Evolutionary conservation across 2,113 vertebrate species (phyloP).

Genomic region (Benitochromis conjunctus): DNA sequence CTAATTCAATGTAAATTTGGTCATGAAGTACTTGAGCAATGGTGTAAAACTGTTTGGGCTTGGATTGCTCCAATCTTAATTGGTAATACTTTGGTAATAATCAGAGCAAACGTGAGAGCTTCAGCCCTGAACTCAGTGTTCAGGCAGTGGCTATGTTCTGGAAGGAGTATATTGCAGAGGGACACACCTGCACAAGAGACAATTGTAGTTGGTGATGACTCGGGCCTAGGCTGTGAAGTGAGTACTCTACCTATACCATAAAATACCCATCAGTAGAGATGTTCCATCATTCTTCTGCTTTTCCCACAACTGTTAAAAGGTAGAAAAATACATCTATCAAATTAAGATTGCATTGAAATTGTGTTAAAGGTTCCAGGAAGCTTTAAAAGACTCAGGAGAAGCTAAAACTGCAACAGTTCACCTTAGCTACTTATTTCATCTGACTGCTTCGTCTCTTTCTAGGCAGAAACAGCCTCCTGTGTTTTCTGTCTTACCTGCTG

Average conservation of each 20-base stretch:
- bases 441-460: conserved; percentile 2
- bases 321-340: not conserved
- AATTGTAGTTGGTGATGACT: not conserved
- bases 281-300: not conserved
- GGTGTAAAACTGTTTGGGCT: not conserved
- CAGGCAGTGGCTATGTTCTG: not conserved
- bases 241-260: not conserved
- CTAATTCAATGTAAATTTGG: not conserved
- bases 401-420: not conserved
- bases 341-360: not conserved
- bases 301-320: not conserved
- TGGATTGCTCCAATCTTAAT: not conserved
- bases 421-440: not conserved
- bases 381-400: not conserved
- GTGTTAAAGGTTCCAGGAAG: not conserved
- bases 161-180: not conserved
- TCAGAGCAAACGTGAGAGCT: not conserved
- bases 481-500: conserved; percentile 8
- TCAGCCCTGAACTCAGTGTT: not conserved
- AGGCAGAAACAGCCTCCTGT: not conserved
- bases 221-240: not conserved
- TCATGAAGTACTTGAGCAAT: not conserved
- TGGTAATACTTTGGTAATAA: not conserved
- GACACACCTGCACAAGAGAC: not conserved
- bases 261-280: not conserved